A percentile compares a stretch with the other conserved stretches of the same genome.
Evolutionary conservation across 2,888 invertebrate genomes (phyloP).

Genomic region (Melanophora roralis): DNA sequence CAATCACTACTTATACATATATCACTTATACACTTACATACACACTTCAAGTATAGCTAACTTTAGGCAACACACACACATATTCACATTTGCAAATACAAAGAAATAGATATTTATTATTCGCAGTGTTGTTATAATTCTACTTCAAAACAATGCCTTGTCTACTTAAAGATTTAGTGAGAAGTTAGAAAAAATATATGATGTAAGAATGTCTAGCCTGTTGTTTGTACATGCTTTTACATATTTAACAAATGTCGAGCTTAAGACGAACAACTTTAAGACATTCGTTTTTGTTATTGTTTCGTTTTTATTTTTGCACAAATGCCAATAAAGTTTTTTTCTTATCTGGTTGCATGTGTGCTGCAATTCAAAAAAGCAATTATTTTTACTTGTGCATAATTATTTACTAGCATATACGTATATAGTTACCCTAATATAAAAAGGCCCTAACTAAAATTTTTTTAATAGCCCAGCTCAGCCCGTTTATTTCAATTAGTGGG

Average conservation of each 20-base stretch:
- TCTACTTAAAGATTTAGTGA: neutral
- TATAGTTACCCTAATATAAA: too few species aligned
- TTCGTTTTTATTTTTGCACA: neutral
- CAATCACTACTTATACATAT: conserved; percentile 48
- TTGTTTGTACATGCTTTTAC: too few species aligned
- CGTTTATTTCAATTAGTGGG: too few species aligned
- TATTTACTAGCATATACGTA: too few species aligned
- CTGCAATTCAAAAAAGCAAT: too few species aligned
- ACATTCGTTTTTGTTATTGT: neutral
- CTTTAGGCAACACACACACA: neutral
- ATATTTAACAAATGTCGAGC: conserved; percentile 1
- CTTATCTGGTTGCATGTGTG: too few species aligned
- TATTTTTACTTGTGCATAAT: too few species aligned
- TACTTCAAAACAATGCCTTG: conserved; percentile 13
- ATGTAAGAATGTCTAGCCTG: conserved; percentile 40
- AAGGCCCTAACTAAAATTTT: too few species aligned
- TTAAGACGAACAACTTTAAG: conserved; percentile 3
- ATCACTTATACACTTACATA: conserved; percentile 1
- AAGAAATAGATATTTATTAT: too few species aligned
- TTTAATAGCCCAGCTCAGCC: too few species aligned
- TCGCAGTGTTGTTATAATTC: too few species aligned
- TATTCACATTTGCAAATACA: neutral
- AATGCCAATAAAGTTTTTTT: neutral
- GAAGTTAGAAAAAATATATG: neutral
- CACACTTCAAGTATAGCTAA: conserved; percentile 41